Percentiles rank a stretch among this genome's conserved stretches.
phyloP scores from a whole-genome alignment of 2,797 vertebrate species.

The Pelodytes ibericus region DNA sequence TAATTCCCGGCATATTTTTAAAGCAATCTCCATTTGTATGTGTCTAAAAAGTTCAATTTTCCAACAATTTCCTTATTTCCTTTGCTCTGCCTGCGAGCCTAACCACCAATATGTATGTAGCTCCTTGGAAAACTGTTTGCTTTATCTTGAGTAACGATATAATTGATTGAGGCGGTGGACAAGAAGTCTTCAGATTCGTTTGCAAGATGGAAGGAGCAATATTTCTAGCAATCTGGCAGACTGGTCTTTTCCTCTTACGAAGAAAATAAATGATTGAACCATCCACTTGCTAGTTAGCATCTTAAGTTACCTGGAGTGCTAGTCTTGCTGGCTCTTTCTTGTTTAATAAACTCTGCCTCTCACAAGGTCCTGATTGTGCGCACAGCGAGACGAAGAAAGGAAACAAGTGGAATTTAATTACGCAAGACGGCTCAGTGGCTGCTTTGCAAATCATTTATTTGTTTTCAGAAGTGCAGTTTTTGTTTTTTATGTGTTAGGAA shows the following conservation, averaged over 20 bases:
- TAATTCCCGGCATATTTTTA: conserved; percentile 57
- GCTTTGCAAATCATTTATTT: conserved; percentile 79
- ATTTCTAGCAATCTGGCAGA: conserved; percentile 59
- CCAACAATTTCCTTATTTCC: conserved; percentile 63
- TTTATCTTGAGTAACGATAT: conserved; percentile 66
- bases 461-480: conserved; percentile 76
- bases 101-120: conserved; percentile 57
- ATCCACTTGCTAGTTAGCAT: conserved; percentile 68
- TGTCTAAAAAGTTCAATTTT: conserved; percentile 61
- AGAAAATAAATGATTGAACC: conserved; percentile 59
- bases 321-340: conserved; percentile 72
- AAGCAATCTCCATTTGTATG: conserved; percentile 60
- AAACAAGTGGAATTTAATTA: conserved; percentile 81
- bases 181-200: conserved; percentile 67
- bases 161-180: conserved; percentile 63
- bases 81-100: conserved; percentile 62
- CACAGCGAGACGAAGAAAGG: conserved; percentile 63
- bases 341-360: conserved; percentile 71
- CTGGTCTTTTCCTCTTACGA: conserved; percentile 45
- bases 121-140: conserved; percentile 66
- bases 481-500: conserved; percentile 70
- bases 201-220: conserved; percentile 63
- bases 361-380: conserved; percentile 77
- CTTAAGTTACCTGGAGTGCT: conserved; percentile 70
- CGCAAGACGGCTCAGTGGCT: conserved; percentile 76